Percentiles rank a stretch among this genome's conserved stretches.
Conservation (phyloP, 2,113 vertebrate species). For the Mirza zaza region DNA sequence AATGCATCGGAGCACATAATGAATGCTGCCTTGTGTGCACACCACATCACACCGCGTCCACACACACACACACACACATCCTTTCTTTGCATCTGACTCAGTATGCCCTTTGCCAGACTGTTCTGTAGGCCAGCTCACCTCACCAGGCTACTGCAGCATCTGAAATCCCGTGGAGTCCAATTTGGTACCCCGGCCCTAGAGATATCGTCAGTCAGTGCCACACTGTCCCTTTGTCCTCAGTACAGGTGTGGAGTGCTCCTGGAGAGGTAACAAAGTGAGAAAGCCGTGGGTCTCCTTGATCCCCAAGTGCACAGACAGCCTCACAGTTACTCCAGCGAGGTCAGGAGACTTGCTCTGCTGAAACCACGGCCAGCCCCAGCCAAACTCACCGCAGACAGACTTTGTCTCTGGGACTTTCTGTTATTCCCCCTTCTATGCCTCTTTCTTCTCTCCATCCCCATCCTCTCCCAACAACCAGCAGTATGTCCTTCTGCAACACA, state of each 20-base stretch:
- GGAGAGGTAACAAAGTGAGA: neutral
- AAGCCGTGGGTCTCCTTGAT: neutral
- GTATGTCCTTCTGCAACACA: neutral
- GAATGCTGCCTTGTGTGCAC: neutral
- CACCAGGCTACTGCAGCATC: neutral
- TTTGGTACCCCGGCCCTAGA: neutral
- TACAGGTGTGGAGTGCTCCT: neutral
- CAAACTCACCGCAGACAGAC: neutral
- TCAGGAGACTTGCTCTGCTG: neutral
- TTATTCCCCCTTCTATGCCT: neutral
- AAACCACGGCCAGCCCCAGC: neutral
- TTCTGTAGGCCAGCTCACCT: neutral
- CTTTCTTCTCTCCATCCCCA: too few relatives aligned
- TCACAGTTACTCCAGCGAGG: neutral
- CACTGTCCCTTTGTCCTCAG: neutral
- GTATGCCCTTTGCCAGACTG: neutral
- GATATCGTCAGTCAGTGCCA: neutral
- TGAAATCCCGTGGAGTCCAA: neutral
- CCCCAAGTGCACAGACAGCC: neutral
- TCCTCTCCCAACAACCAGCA: neutral
- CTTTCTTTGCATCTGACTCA: neutral
- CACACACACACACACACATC: neutral
- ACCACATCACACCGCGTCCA: neutral
- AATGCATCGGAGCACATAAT: neutral
- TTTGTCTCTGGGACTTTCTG: neutral